Evolutionary conservation across 2,113 vertebrate genomes (phyloP), one percentile per base, ranked within the genome.

Genomic region (Ornithorhynchus anatinus): DNA sequence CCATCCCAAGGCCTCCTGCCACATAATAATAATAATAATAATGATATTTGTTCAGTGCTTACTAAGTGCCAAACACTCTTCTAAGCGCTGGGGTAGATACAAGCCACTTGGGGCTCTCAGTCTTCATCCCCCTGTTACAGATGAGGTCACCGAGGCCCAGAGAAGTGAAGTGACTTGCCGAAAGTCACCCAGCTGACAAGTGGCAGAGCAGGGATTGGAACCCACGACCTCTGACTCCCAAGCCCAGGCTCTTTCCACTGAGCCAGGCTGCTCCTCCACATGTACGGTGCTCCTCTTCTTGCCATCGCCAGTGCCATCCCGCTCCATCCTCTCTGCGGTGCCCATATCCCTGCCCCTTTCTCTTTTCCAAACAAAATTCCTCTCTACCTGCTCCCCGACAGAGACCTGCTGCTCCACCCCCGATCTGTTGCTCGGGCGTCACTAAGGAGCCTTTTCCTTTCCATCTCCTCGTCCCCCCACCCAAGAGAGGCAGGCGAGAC

Each of bases 221-320:
- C 27, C n/a, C 29, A 32, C 11, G 63, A 44, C 75, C 44, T 59
- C 64, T 63, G 48, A 59, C n/a, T 45, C 45, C 27, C 44, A 15
- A 39, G 27, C 71, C 68, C 51, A 25, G 50, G 51, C 43, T 51
- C 29, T 13, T 25, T n/a, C 38, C 43, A 32, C 43, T 65, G 48
- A 35, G 32, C 5, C 27, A n/a, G n/a, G 31, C 69, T 42, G 69
- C 58, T 84, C 80, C 88, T 90, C 88, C 10, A 29, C 45, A 3
- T 22, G 23, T 13, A 8, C 7, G 10, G 17, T 35, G 17, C 45
- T 22, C 33, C 39, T 20, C 63, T 23, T 50, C 59, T 17, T 16
- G 35, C 14, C 53, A 50, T 47, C 29, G 67, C 35, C 23, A 19
- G 59, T 45, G 37, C 20, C 23, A 22, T 25, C 35, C 23, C 19